Percentiles rank a stretch among this genome's conserved stretches.
phyloP scores from a whole-genome alignment of 2,113 vertebrate species.

The Cygnus atratus region DNA sequence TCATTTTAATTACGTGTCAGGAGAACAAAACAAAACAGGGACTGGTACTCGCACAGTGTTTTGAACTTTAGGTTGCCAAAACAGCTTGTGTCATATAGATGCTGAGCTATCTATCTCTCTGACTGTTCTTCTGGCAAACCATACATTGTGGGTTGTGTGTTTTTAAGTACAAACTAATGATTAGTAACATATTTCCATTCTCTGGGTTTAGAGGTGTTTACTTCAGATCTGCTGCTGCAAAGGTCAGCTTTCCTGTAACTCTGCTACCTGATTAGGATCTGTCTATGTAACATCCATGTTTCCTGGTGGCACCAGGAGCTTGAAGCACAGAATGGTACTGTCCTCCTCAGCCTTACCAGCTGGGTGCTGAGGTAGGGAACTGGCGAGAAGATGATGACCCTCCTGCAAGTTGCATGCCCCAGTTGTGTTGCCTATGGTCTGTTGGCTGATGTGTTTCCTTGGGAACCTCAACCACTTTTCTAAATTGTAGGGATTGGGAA shows the following conservation, averaged over 20 bases:
- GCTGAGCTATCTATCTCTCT: background rate
- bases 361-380: background rate
- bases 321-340: accelerated
- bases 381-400: background rate
- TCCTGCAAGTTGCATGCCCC: background rate
- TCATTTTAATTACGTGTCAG: background rate
- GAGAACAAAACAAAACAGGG: background rate
- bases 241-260: background rate
- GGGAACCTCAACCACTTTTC: background rate
- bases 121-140: background rate
- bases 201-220: background rate
- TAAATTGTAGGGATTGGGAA: background rate
- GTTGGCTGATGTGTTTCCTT: background rate
- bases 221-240: background rate
- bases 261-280: background rate
- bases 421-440: background rate
- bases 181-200: background rate
- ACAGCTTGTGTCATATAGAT: background rate
- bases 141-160: background rate
- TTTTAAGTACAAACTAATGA: background rate
- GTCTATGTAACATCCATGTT: accelerated
- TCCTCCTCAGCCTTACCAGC: background rate
- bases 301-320: accelerated
- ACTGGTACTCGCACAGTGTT: background rate
- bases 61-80: background rate